Evolutionary conservation across 2,888 invertebrate genomes (phyloP), one percentile per base, ranked within the genome.

Genomic region (Yponomeuta evonymella): DNA sequence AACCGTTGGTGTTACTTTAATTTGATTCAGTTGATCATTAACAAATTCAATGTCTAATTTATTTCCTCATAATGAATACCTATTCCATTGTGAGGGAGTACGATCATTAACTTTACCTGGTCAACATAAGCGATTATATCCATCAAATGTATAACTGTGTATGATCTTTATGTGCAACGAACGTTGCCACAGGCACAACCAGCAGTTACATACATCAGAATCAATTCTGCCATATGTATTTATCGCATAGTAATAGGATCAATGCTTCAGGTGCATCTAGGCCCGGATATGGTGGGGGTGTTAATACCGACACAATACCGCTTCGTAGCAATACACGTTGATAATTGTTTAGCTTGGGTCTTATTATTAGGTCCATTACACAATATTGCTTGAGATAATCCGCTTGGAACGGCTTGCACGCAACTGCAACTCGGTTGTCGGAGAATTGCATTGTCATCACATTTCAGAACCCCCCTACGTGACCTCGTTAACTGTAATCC

Each of bases 401-500:
- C 69, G 70, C 3, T 65, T 72, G 71, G 71, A 72, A 71, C 70
- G 73, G 71, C 70, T 68, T 78, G 81, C 78, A 84, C 79, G 81
- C 79, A 79, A 80, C 78, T 82, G 81, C 81, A 79, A 79, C 76
- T 79, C 15, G 48, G 70, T 48, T 64, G 83, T 79, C 79, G 77
- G 79, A 79, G 82, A 81, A 88, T 87, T 89, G 90, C 89, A 85
- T 76, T 89, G 90, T 89, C 91, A 86, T 87, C 88, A 84, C 90
- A 87, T 89, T 83, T 86, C 85, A 86, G 83, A 78, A 77, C 78
- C 72, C 74, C 43, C 74, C 70, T 82, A 91, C 91, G 91, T 91
- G 91, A 90, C 85, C 83, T 86, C 82, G 91, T 91, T 87, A 88
- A 74, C 79, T 73, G 86, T 89, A 90, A 90, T 88, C 88, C 88